Conservation (phyloP, 1,140 invertebrate species). For the Euura saliciscinereae region DNA sequence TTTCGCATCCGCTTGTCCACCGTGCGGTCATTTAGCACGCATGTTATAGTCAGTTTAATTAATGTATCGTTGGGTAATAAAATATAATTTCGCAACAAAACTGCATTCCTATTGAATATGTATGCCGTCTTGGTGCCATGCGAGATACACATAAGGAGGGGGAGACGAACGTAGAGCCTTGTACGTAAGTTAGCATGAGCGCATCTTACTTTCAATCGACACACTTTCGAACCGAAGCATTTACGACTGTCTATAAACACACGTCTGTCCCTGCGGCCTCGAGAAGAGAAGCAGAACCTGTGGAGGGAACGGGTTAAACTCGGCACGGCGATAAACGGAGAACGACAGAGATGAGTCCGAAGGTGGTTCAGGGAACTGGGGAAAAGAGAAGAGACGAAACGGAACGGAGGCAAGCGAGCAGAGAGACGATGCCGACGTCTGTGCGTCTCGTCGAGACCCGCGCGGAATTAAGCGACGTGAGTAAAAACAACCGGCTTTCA, state of each 20-base stretch:
- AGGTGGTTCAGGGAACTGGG: not conserved
- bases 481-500: not conserved
- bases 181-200: not conserved
- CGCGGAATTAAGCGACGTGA: not conserved
- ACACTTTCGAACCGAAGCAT: conserved; percentile 7
- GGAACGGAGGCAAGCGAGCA: not conserved
- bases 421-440: not conserved
- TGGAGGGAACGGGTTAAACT: not conserved
- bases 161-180: not conserved
- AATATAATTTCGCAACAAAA: not conserved
- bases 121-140: not conserved
- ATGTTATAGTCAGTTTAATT: no score
- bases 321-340: not conserved
- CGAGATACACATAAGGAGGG: not conserved
- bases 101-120: not conserved
- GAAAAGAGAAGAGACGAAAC: not conserved
- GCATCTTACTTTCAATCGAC: conserved; percentile 7
- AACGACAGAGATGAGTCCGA: not conserved
- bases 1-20: no score
- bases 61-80: not conserved
- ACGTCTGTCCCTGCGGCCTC: conserved; percentile 1
- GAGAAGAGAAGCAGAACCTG: no score
- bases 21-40: no score
- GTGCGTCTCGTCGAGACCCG: no score
- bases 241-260: conserved; percentile 4